phyloP scores from a whole-genome alignment of 2,113 vertebrate genomes.

The Acinonyx jubatus region DNA sequence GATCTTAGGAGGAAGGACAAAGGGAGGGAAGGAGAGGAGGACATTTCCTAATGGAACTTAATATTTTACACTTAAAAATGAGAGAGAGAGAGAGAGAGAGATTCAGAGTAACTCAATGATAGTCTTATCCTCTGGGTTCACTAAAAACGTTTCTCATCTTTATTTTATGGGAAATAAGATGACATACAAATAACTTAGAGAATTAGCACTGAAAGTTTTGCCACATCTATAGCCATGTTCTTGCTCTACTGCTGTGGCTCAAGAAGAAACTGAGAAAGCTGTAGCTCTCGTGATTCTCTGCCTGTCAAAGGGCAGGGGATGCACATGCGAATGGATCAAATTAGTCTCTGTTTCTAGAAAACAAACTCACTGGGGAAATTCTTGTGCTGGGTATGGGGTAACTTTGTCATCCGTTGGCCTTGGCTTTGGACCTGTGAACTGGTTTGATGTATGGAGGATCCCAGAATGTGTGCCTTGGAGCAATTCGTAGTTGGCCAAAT shows the following conservation, averaged over 20 bases:
- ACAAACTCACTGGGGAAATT: not conserved
- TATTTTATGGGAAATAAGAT: constrained; percentile 3
- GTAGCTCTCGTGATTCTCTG: not conserved
- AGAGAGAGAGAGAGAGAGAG: not conserved
- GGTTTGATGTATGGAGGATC: not conserved
- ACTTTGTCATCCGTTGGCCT: not conserved
- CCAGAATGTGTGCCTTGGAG: not conserved
- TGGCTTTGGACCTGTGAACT: not conserved
- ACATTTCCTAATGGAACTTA: not conserved
- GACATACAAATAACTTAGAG: not conserved
- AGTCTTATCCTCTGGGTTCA: not conserved
- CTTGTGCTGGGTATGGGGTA: not conserved
- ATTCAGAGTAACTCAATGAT: not conserved
- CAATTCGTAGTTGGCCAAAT: not conserved
- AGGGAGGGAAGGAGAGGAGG: not conserved
- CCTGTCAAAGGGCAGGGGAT: not conserved
- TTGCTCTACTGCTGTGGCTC: not conserved
- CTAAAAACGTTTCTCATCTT: not conserved
- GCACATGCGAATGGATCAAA: no score
- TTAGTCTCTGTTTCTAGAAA: not conserved
- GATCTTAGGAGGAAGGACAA: not conserved
- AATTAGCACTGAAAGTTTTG: not conserved
- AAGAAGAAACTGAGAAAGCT: not conserved
- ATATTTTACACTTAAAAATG: not conserved
- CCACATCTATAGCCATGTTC: not conserved